Conservation (phyloP, 2,113 vertebrate genomes). For the Meles meles region DNA sequence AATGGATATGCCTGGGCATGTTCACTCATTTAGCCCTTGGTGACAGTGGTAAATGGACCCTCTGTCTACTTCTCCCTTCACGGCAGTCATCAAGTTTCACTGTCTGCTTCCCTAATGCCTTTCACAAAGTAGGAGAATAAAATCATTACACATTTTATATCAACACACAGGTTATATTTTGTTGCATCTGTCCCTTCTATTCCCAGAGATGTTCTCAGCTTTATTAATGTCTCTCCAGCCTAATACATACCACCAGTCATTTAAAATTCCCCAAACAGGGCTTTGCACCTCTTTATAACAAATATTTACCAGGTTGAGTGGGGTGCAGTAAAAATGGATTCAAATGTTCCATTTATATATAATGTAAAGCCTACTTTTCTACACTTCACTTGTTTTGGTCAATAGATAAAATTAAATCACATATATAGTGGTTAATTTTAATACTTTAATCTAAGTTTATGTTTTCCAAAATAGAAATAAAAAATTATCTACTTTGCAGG, state of each 20-base stretch:
- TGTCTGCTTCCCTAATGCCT: not conserved
- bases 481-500: not conserved
- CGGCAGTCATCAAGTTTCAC: not conserved
- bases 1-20: not conserved
- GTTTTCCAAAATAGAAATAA: not conserved
- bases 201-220: not conserved
- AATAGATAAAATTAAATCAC: not conserved
- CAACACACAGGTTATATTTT: not conserved
- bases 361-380: not conserved
- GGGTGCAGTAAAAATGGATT: not conserved
- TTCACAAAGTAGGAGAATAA: not conserved
- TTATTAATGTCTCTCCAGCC: not conserved
- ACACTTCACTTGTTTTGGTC: not conserved
- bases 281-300: not conserved
- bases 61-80: not conserved
- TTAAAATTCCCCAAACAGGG: not conserved
- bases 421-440: not conserved
- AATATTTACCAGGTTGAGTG: not conserved
- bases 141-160: not conserved
- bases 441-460: not conserved
- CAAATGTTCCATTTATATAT: no score
- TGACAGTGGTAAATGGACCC: not conserved
- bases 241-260: not conserved
- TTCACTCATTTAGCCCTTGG: not conserved
- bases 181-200: not conserved